Evolutionary conservation across 2,888 invertebrate species (phyloP).

Genomic region (Saturnia pavonia): DNA sequence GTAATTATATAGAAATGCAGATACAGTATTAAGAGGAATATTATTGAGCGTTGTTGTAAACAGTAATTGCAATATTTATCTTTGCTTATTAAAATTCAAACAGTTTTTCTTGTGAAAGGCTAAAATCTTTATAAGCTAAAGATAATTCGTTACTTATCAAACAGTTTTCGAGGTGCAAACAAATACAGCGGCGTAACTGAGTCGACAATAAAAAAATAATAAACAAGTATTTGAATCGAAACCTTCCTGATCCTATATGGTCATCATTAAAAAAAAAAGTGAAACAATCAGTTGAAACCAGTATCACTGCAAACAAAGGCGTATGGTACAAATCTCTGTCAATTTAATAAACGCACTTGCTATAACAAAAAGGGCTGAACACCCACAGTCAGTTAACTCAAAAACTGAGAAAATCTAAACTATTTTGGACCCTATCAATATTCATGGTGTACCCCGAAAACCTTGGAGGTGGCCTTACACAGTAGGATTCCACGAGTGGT

Average conservation of each 20-base stretch:
- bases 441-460: slow-evolving; percentile 65
- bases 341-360: slow-evolving; percentile 36
- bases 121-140: not conserved
- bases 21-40: no score
- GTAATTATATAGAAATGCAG: no score
- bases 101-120: not conserved
- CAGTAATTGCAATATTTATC: not conserved
- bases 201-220: slow-evolving; percentile 21
- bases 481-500: slow-evolving; percentile 57
- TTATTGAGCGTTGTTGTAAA: no score
- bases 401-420: slow-evolving; percentile 58
- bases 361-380: slow-evolving; percentile 43
- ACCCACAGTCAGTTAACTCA: slow-evolving; percentile 54
- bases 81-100: not conserved
- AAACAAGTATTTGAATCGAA: slow-evolving; percentile 29
- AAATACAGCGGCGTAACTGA: slow-evolving; percentile 6
- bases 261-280: slow-evolving; percentile 35
- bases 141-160: not conserved
- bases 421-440: slow-evolving; percentile 62
- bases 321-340: slow-evolving; percentile 29
- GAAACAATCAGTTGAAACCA: slow-evolving; percentile 23
- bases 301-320: slow-evolving; percentile 19
- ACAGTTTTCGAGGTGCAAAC: not conserved
- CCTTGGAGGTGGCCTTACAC: slow-evolving; percentile 66
- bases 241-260: slow-evolving; percentile 35